phyloP scores from a whole-genome alignment of 1,140 invertebrate genomes.

The Gonatopus flavifemur region DNA sequence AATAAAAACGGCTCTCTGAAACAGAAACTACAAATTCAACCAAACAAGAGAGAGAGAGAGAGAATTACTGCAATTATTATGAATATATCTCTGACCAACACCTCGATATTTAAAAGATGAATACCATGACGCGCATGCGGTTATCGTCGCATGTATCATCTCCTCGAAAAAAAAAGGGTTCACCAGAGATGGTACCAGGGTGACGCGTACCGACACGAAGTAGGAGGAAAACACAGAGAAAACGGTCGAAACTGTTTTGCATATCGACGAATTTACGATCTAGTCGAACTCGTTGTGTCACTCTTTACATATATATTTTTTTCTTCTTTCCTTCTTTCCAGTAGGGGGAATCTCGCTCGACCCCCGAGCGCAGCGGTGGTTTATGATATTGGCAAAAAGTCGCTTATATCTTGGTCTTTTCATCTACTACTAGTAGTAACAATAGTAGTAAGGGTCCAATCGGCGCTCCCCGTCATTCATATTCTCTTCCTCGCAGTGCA shows the following conservation, averaged over 20 bases:
- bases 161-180: slow-evolving; percentile 9
- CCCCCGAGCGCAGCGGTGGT: slow-evolving; percentile 28
- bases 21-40: slow-evolving; percentile 20
- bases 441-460: slow-evolving; percentile 23
- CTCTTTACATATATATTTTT: background rate
- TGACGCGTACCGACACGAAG: slow-evolving; percentile 6
- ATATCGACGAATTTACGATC: slow-evolving; percentile 49
- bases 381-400: slow-evolving; percentile 41
- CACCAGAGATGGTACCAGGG: slow-evolving; percentile 3
- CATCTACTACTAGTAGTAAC: background rate
- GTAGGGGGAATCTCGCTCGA: slow-evolving; percentile 26
- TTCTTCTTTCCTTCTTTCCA: slow-evolving; percentile 4
- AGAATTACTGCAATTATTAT: background rate
- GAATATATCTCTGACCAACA: too few species aligned
- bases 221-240: slow-evolving; percentile 16
- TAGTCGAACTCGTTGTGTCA: slow-evolving; percentile 32
- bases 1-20: background rate
- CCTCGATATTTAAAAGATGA: too few species aligned
- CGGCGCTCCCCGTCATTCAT: slow-evolving; percentile 13
- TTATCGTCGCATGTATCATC: too few species aligned
- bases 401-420: slow-evolving; percentile 8
- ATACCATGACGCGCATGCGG: too few species aligned
- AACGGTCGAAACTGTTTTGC: slow-evolving; percentile 30
- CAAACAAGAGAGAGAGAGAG: background rate
- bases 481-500: slow-evolving; percentile 3